Conservation (phyloP, 1,140 invertebrate genomes). For the Zelostemma sp. region DNA sequence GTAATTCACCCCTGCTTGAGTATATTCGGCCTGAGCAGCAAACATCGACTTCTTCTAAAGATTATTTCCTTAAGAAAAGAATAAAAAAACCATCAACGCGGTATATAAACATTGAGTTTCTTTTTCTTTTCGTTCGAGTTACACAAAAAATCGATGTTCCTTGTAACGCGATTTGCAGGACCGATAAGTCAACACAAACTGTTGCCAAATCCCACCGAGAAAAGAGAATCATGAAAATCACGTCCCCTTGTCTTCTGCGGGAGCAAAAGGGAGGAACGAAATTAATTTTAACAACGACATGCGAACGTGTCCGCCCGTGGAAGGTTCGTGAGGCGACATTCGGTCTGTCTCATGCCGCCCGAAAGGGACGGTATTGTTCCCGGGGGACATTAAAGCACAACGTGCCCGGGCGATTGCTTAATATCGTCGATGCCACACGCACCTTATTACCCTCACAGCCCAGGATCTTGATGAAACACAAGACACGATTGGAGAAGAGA, state of each 20-base stretch:
- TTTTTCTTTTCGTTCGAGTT: no score
- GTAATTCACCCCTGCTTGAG: constrained; percentile 55
- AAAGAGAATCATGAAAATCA: constrained; percentile 29
- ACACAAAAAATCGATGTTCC: no score
- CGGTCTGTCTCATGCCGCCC: constrained; percentile 40
- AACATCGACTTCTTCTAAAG: constrained; percentile 23
- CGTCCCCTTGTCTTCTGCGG: constrained; percentile 8
- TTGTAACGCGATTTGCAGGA: no score
- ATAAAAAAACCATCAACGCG: no score
- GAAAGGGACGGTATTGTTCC: constrained; percentile 41
- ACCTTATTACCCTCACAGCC: constrained; percentile 6
- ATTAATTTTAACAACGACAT: constrained; percentile 50
- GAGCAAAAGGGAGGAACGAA: constrained; percentile 19
- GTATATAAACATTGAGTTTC: no score
- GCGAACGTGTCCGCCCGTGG: constrained; percentile 46
- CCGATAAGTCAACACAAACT: no score
- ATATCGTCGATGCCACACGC: constrained; percentile 41
- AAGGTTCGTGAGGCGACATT: constrained; percentile 46
- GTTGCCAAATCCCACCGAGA: not conserved
- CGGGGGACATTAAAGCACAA: constrained; percentile 43
- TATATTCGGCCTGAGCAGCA: constrained; percentile 39
- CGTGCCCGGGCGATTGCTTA: constrained; percentile 45
- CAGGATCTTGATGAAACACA: constrained; percentile 20
- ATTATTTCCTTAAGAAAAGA: constrained; percentile 14
- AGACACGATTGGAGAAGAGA: constrained; percentile 4